These are phyloP conservation scores for Bellardia pandia DNA, from an alignment of 2,888 invertebrate genomes.

Conservation along the genomic window DNA sequence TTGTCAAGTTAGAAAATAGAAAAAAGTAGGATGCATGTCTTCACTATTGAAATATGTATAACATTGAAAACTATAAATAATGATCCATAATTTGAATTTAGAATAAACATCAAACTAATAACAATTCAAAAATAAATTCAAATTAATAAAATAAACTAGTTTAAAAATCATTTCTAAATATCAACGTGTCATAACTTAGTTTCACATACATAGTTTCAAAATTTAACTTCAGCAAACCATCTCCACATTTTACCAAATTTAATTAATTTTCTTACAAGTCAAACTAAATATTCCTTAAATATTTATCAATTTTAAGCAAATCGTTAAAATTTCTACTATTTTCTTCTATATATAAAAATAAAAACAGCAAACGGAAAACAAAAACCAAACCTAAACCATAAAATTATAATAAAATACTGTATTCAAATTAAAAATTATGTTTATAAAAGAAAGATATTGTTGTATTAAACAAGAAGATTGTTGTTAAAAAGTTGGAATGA, in stretches of 20 bases:
- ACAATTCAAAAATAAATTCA: not conserved
- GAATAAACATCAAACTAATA: no score
- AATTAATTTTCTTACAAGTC: not conserved
- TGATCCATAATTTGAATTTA: no score
- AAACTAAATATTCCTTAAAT: not conserved
- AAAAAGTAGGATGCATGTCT: no score
- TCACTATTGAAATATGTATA: no score
- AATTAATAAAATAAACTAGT: no score
- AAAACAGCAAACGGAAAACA: not conserved
- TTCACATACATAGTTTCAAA: no score
- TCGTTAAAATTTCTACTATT: not conserved
- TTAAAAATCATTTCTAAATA: no score
- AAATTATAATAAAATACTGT: slow-evolving; percentile 27
- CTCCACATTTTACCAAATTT: slow-evolving; percentile 27
- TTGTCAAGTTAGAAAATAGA: no score
- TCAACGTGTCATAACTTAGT: no score
- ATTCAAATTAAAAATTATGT: slow-evolving; percentile 20
- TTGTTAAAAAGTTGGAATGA: slow-evolving; percentile 50
- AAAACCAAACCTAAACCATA: not conserved
- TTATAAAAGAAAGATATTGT: slow-evolving; percentile 30
- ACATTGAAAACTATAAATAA: no score
- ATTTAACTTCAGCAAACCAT: not conserved
- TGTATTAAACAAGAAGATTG: slow-evolving; percentile 13
- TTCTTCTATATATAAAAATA: not conserved
- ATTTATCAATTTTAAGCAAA: not conserved